Base-by-base conservation (phyloP, 2,888 invertebrate genomes). In the Phasia obesa region DNA sequence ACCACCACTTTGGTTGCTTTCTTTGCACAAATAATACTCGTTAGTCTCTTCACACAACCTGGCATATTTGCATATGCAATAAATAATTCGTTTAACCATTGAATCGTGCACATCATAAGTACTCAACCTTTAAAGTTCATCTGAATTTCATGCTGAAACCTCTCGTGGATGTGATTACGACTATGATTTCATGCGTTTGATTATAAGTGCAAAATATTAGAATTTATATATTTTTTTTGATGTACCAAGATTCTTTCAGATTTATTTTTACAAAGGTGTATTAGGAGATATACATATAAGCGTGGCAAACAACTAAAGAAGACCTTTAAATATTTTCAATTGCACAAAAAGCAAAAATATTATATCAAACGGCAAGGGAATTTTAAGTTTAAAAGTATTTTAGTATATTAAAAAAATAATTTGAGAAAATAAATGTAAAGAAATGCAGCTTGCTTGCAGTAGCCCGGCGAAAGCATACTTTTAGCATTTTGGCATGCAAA, bases 281-380 rank as follows among this genome's bases (percentile, higher is more conserved):
- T 27, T 25, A n/a, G 17, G 17, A 31, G 9, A 23, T 2, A 5
- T 2, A 42, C 3, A 49, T 13, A 19, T n/a, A n/a, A n/a, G n/a
- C 35, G 15, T 65, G 25, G 19, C 23, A 65, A 23, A 49, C 23
- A 55, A 19, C 38, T 27, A 13, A 23, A 70, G 55, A 64, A 77
- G 62, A 70, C 77, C 62, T 70, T 44, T 55, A 77, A 70, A 70
- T 64, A 62, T 70, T 64, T 77, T 35, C 19, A 70, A 62, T 11
- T 62, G 25, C 23, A 27, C 27, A 44, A 47, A 67, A n/a, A 17
- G 13, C 19, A 23, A 44, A 47, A 60, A 47, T 21, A 13, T 11
- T 17, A 38, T 25, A 23, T 47, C 17, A 21, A 59, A 59, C 19
- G 51, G 64, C 47, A 25, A 6, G 27, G 38, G 60, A 64, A 53